phyloP scores from a whole-genome alignment of 2,888 invertebrate genomes.

The Drosophila peninsularis region DNA sequence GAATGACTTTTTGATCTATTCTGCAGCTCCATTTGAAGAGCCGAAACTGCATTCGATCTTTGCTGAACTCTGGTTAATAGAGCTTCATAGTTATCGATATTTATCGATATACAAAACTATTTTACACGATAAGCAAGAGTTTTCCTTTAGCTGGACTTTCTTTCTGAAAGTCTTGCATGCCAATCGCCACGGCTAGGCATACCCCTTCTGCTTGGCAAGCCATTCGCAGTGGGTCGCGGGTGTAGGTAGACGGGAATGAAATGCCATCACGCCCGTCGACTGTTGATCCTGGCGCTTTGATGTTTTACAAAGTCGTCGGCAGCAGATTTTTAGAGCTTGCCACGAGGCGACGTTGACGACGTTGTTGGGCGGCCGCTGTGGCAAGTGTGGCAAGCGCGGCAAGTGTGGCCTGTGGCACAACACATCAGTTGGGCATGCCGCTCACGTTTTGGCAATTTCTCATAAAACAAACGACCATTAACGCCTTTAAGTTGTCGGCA shows the following conservation, averaged over 20 bases:
- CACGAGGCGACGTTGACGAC: constrained; percentile 46
- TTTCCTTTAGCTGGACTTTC: background rate
- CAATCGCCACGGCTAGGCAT: background rate
- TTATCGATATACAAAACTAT: background rate
- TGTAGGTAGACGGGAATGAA: constrained; percentile 2
- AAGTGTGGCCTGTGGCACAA: constrained; percentile 25
- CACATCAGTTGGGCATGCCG: constrained; percentile 65
- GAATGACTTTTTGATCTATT: background rate
- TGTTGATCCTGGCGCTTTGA: constrained; percentile 82
- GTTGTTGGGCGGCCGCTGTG: constrained; percentile 16
- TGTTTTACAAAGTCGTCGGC: constrained; percentile 63
- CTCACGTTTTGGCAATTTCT: constrained; percentile 84
- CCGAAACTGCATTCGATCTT: no score
- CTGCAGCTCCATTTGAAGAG: background rate
- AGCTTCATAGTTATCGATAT: no score
- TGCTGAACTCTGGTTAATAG: no score
- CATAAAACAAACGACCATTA: constrained; percentile 84
- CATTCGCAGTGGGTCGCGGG: background rate
- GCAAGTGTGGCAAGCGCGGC: constrained; percentile 13
- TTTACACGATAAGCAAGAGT: no score
- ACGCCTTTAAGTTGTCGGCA: constrained; percentile 81
- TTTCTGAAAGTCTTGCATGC: background rate
- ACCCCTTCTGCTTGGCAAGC: background rate
- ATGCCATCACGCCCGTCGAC: constrained; percentile 70
- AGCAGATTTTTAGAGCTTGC: constrained; percentile 51